A percentile compares a stretch with the other conserved stretches of the same genome.
phyloP scores from a whole-genome alignment of 2,888 invertebrate species.

The Melikaiella ostensackeni region DNA sequence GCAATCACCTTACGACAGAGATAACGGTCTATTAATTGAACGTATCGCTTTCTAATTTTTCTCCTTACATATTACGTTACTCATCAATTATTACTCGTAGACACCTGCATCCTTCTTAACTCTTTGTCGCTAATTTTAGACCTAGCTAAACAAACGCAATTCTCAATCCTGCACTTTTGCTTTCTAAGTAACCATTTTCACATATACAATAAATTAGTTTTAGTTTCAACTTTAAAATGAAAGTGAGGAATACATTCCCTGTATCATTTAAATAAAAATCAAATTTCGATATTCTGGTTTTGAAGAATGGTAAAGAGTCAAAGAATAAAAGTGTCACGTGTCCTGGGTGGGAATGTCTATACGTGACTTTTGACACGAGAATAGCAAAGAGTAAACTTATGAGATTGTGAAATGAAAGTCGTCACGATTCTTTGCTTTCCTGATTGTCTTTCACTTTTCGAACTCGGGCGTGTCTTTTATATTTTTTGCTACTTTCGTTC shows the following conservation, averaged over 20 bases:
- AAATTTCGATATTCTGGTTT: not conserved
- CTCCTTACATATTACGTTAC: slow-evolving; percentile 37
- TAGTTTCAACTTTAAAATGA: not conserved
- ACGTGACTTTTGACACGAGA: not conserved
- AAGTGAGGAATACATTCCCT: not conserved
- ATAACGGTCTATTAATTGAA: slow-evolving; percentile 55
- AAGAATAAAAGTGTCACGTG: not conserved
- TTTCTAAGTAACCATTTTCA: not conserved
- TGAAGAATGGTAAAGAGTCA: not conserved
- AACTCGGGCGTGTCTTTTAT: not conserved
- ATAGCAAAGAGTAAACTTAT: not conserved
- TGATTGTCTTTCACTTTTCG: slow-evolving; percentile 16
- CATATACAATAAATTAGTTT: not conserved
- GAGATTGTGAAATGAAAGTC: slow-evolving; percentile 55
- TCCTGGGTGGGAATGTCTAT: not conserved
- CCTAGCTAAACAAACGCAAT: not conserved
- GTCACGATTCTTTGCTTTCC: slow-evolving; percentile 41
- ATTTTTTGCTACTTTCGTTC: slow-evolving; percentile 18
- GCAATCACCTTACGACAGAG: slow-evolving; percentile 55
- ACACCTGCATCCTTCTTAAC: slow-evolving; percentile 39
- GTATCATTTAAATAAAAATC: not conserved
- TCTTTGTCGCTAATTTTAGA: slow-evolving; percentile 1
- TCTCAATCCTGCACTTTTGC: not conserved
- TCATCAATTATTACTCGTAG: slow-evolving; percentile 37
- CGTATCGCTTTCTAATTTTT: slow-evolving; percentile 56